Base-by-base conservation (phyloP, 2,797 vertebrate species). In the Trichosurus vulpecula region DNA sequence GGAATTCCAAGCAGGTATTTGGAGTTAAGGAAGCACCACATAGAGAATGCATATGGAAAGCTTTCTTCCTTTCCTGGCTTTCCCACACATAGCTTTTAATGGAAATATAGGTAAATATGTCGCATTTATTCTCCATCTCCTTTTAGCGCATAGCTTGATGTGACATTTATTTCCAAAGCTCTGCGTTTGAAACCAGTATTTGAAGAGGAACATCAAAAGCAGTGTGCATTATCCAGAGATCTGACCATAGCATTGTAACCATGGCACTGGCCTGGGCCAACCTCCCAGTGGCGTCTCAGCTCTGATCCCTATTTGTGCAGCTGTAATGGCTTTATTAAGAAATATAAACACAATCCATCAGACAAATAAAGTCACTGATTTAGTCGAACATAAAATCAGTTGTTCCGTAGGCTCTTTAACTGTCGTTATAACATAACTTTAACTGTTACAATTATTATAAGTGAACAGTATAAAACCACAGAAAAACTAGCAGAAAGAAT, bases 391-490 rank as follows among this genome's bases (percentile, higher is more conserved):
- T 94, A 97, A 97, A 97, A 97, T 98, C 97, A 87, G 96, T 92
- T 98, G 97, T 98, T 98, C 97, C 94, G 96, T 98, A 97, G 94
- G 41, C 96, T 98, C 97, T 98, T 98, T 98, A 97, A 97, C 96
- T 97, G 95, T 98, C 98, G 98, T 98, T 98, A 98, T 98, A 97
- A 97, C 97, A 98, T 98, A 98, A 98, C 98, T 98, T 95, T 97
- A 97, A 97, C 92, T 93, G 97, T 98, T 98, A 96, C 93, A 97
- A 96, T 97, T 98, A 94, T 98, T 98, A 97, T 98, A 98, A 98
- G 98, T 98, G 98, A 98, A 97, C 55, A 10, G 97, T 96, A 96
- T 98, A 98, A 98, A 98, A 97, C 97, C 97, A 95, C 97, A 98
- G 98, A 97, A 98, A 98, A 95, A 91, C 95, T 96, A 95, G 96